Conservation (phyloP, 2,888 invertebrate species). For the Tetropium fuscum region DNA sequence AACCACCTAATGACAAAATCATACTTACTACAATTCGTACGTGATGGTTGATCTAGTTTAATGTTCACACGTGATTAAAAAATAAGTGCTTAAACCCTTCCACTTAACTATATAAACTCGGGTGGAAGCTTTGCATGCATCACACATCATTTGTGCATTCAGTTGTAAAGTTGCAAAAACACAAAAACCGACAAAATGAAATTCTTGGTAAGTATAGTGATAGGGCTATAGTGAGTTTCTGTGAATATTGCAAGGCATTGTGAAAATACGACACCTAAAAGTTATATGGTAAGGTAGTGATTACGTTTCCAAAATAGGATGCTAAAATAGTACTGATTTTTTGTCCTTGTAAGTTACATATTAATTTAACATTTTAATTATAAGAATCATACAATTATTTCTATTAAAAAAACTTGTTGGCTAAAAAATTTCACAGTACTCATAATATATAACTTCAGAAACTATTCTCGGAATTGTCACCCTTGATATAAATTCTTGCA, state of each 20-base stretch:
- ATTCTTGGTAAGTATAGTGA: constrained; percentile 45
- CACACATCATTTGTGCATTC: constrained; percentile 45
- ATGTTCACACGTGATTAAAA: constrained; percentile 49
- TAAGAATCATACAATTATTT: too few species aligned
- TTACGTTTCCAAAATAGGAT: neutral
- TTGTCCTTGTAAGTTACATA: too few species aligned
- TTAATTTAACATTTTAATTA: too few species aligned
- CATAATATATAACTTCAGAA: too few species aligned
- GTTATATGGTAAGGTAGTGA: neutral
- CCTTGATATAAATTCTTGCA: too few species aligned
- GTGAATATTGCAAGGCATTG: neutral
- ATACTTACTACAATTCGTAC: constrained; percentile 35
- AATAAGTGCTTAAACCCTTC: constrained; percentile 48
- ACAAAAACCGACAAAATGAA: constrained; percentile 37
- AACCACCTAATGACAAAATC: constrained; percentile 41
- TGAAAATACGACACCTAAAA: neutral
- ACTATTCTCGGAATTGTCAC: too few species aligned
- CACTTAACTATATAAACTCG: constrained; percentile 46
- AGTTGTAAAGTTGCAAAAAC: constrained; percentile 32
- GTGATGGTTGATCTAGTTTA: constrained; percentile 50
- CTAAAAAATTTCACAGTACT: too few species aligned
- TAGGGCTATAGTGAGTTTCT: neutral
- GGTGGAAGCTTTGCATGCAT: constrained; percentile 31
- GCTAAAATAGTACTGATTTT: too few species aligned
- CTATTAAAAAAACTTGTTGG: too few species aligned